Evolutionary conservation across 2,797 vertebrate species (phyloP), one percentile per base, ranked within the genome.

Genomic region (Pantherophis alleghaniensis): DNA sequence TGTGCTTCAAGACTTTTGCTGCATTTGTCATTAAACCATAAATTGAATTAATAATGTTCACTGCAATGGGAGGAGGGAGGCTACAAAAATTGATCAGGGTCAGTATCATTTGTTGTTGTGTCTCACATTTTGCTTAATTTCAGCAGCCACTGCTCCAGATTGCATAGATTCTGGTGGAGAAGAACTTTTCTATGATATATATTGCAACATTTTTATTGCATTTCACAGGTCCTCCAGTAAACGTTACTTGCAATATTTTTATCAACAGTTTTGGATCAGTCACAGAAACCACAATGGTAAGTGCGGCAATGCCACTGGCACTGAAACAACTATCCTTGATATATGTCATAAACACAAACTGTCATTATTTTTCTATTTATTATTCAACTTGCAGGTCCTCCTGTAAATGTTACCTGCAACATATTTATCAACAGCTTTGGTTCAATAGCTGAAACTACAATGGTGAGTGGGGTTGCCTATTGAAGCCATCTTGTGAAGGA

Each of bases 371-470:
- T 98, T 98, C 98, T 99, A 98, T 99, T 97, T 99, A 98, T 98
- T 98, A 98, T 98, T 98, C 98, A 98, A 99, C 98, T 98, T 98
- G 98, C 98, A 99, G 99, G 99, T 98, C 98, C 98, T 98, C 99
- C 99, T 97, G 99, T 99, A 98, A 99, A 99, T 98, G 98, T 99
- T 98, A 99, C 98, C 98, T 99, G 99, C 98, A 99, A 99, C 98
- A 99, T 99, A 98, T 99, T 99, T 99, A 99, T 99, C 99, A 99
- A 99, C 99, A 99, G 99, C 98, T 99, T 99, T 99, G 99, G 99
- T 98, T 99, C 99, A 98, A 98, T 99, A 98, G 98, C 99, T 98
- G 99, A 99, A 98, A 99, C 99, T 97, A 99, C 99, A 97, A 99
- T 99, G 99, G 99, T 99, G 98, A 99, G 99, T 98, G 98, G 98